Evolutionary conservation across 2,797 vertebrate genomes (phyloP).

Genomic region (Anas bernieri): DNA sequence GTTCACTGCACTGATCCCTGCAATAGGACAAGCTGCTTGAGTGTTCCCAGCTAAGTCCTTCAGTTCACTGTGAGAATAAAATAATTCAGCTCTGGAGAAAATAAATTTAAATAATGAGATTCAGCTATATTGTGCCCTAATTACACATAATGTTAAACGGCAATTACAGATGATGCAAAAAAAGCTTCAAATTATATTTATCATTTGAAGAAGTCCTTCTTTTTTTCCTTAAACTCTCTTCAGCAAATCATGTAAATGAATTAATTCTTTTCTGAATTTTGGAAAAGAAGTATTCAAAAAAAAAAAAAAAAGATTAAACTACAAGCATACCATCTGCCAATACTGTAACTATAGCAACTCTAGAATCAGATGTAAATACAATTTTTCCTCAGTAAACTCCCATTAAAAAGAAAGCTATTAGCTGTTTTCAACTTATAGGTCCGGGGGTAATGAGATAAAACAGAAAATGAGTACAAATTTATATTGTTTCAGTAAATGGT

Average conservation of each 20-base stretch:
- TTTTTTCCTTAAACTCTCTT: not conserved
- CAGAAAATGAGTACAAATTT: not conserved
- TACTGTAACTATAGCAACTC: not conserved
- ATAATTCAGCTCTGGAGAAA: conserved; percentile 1
- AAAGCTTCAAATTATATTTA: not conserved
- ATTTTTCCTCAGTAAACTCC: not conserved
- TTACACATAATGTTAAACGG: conserved; percentile 5
- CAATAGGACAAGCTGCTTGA: not conserved
- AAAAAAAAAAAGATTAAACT: not conserved
- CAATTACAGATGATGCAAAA: conserved; percentile 5
- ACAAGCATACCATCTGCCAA: not conserved
- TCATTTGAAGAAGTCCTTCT: not conserved
- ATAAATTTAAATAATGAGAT: conserved; percentile 7
- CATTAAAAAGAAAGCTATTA: not conserved
- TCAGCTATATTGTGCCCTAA: conserved; percentile 20
- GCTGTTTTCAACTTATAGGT: not conserved
- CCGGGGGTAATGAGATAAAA: not conserved
- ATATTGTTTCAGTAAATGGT: not conserved
- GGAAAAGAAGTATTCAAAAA: not conserved
- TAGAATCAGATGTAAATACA: not conserved
- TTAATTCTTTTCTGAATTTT: not conserved
- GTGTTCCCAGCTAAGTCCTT: not conserved
- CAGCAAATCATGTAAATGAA: not conserved
- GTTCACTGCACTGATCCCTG: not conserved
- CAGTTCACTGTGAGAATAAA: not conserved